Evolutionary conservation across 2,113 vertebrate species (phyloP), one percentile per base, ranked within the genome.

Genomic region (Pseudorasbora parva): DNA sequence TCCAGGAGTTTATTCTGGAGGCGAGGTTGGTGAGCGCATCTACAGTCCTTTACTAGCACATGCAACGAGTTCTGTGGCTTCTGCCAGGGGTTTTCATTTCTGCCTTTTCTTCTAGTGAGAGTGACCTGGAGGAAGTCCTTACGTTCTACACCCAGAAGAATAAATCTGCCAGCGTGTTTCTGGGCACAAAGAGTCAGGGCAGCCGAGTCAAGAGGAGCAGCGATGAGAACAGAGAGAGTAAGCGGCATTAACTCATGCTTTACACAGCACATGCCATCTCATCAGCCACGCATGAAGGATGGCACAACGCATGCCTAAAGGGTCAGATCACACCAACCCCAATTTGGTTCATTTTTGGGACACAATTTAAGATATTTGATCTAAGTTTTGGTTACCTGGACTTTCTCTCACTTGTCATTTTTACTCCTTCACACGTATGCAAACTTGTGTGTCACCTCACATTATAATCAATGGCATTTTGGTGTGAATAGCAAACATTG

Each of bases 111-210:
- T 60, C 84, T 89, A 99, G 97, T 93, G 98, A 99, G 94, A 93
- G 88, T 45, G 96, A 98, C 86, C 91, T 99, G 90, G 98, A 99
- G 83, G 96, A 99, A 87, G 94, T 99, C 62, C 92, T 99, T 88
- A 99, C 97, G 8, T 97, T 96, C 94, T 99, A 99, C 90, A 98
- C 96, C 0, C 96, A 96, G 86, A 97, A 96, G 91, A 98, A 94
- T 92, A 97, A 96, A 90, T 97, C 96, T 41, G 94, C 97, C 84
- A 96, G 94, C 71, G 90, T 98, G 90, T 98, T 98, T 92, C 90
- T 99, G 74, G 97, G 97, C 84, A 89, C 95, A 72, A 94, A 93
- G 88, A 89, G 92, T 83, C 89, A 89, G 88, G 89, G 82, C 82
- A 82, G 89, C 82, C 95, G 93, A 88, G 90, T 87, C 81, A 92